phyloP scores from a whole-genome alignment of 2,113 vertebrate species.

The Mormyrus lacerda region DNA sequence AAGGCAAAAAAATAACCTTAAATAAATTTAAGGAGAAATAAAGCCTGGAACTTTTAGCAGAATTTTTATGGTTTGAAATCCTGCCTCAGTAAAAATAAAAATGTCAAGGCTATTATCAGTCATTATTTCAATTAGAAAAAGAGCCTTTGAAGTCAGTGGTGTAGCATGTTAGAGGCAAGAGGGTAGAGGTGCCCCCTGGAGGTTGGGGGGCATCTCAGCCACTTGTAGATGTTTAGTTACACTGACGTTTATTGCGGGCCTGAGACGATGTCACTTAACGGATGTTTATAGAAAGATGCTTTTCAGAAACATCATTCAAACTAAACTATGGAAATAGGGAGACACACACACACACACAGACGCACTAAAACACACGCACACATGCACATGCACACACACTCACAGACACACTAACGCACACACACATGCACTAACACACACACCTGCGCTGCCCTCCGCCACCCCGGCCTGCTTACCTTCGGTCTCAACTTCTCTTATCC shows the following conservation, averaged over 20 bases:
- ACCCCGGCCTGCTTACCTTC: background rate
- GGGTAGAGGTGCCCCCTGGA: background rate
- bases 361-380: too few species aligned
- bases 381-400: too few species aligned
- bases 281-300: too few species aligned
- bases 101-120: background rate
- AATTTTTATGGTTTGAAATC: background rate
- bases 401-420: too few species aligned
- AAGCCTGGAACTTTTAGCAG: background rate
- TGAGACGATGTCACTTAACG: too few species aligned
- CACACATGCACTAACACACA: too few species aligned
- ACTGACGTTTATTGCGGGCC: background rate
- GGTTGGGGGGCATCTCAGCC: background rate
- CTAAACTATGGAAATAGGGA: too few species aligned
- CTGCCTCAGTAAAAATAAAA: background rate
- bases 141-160: slow-evolving; percentile 6
- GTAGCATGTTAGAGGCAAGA: background rate
- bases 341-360: too few species aligned
- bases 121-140: background rate
- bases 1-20: background rate
- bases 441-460: background rate
- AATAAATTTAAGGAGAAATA: background rate
- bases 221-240: background rate
- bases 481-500: background rate
- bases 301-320: too few species aligned